Evolutionary conservation across 2,797 vertebrate species (phyloP).

Genomic region (Hypotaenidia okinawae): DNA sequence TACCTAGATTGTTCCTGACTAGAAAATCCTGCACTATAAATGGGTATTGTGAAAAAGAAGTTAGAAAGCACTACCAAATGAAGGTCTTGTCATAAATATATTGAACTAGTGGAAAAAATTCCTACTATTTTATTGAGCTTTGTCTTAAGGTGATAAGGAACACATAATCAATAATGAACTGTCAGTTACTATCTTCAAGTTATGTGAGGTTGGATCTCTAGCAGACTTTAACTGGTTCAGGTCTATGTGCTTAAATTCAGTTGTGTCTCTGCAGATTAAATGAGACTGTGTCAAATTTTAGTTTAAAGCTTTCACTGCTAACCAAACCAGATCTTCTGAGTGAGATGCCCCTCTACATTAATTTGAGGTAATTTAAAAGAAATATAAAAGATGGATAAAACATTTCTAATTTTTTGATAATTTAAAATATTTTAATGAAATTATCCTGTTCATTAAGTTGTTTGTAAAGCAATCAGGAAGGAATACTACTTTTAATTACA

Average conservation of each 20-base stretch:
- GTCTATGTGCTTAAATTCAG: not conserved
- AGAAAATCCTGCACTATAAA: not conserved
- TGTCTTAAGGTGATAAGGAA: not conserved
- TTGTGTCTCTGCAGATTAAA: not conserved
- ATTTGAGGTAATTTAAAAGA: not conserved
- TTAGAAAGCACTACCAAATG: not conserved
- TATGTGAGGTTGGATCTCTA: not conserved
- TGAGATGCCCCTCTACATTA: not conserved
- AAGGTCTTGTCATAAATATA: not conserved
- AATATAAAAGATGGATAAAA: not conserved
- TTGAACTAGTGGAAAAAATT: not conserved
- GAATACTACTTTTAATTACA: constrained; percentile 27
- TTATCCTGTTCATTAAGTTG: not conserved
- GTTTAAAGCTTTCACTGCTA: not conserved
- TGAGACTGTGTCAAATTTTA: not conserved
- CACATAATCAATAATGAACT: not conserved
- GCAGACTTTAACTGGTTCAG: not conserved
- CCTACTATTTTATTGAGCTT: not conserved
- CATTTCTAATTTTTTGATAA: not conserved
- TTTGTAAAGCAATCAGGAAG: not conserved
- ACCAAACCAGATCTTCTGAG: not conserved
- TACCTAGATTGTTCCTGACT: not conserved
- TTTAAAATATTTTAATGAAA: not conserved
- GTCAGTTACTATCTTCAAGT: not conserved
- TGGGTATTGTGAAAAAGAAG: not conserved